These are phyloP conservation scores for Nowickia ferox DNA, from an alignment of 2,888 invertebrate genomes.

Conservation along the genomic window DNA sequence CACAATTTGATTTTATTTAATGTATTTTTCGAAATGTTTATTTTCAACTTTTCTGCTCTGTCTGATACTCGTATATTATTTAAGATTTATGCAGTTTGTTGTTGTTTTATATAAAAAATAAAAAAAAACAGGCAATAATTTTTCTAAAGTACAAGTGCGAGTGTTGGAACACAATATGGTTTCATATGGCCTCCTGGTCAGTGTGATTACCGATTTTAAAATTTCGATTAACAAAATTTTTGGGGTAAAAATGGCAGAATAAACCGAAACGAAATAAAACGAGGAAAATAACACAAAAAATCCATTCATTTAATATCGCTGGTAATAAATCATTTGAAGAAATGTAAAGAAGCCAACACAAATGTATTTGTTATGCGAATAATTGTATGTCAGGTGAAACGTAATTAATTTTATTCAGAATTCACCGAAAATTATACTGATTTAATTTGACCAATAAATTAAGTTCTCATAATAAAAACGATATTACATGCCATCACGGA, in stretches of 20 bases:
- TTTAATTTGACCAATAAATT: not conserved
- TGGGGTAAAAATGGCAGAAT: not conserved
- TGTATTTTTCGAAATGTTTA: conserved; percentile 4
- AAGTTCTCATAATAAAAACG: not conserved
- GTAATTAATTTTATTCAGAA: not conserved
- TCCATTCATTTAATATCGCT: conserved; percentile 31
- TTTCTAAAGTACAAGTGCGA: conserved; percentile 37
- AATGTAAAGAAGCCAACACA: not conserved
- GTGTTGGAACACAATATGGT: conserved; percentile 58
- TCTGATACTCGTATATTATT: conserved; percentile 15
- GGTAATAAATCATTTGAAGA: conserved; percentile 1
- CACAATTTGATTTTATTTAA: not conserved
- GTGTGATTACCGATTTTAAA: conserved; percentile 11
- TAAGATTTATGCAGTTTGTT: conserved; percentile 28
- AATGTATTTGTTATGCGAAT: not conserved
- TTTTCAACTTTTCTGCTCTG: conserved; percentile 3
- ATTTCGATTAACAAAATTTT: not conserved
- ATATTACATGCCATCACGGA: not conserved
- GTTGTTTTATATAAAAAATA: conserved; percentile 5
- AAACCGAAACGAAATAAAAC: not conserved
- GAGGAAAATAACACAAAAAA: not conserved
- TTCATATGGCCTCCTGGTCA: conserved; percentile 52
- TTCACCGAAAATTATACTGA: not conserved
- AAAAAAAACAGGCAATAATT: conserved; percentile 52
- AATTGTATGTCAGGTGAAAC: conserved; percentile 21